Evolutionary conservation across 2,797 vertebrate species (phyloP).

Genomic region (Heterohyrax brucei): DNA sequence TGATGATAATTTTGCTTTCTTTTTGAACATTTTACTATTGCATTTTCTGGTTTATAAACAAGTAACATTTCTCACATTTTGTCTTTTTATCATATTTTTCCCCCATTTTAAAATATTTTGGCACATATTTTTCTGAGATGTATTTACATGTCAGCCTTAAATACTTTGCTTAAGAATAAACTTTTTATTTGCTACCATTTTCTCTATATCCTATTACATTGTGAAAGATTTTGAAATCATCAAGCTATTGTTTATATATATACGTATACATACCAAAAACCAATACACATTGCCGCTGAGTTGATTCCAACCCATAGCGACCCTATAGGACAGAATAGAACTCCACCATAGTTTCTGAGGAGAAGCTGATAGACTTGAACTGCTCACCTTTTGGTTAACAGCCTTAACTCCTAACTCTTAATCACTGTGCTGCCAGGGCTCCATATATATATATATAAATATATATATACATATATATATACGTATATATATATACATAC

Average conservation of each 20-base stretch:
- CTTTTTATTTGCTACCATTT: neutral
- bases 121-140: neutral
- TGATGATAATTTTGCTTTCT: neutral
- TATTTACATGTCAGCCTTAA: neutral
- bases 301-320: neutral
- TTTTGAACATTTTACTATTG: neutral
- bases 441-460: neutral
- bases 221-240: neutral
- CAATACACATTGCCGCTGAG: no score
- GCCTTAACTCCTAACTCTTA: no score
- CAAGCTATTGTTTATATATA: neutral
- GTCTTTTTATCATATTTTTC: neutral
- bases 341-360: no score
- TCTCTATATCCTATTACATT: neutral
- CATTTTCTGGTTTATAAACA: neutral
- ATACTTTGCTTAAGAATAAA: constrained; percentile 18
- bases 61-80: neutral
- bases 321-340: neutral
- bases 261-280: neutral
- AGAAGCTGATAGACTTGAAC: no score
- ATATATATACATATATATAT: neutral
- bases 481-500: no score
- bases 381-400: no score
- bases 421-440: no score
- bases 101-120: constrained; percentile 33